Evolutionary conservation across 2,888 invertebrate genomes (phyloP), one percentile per base, ranked within the genome.

Genomic region (Scrobipalpa atriplicella): DNA sequence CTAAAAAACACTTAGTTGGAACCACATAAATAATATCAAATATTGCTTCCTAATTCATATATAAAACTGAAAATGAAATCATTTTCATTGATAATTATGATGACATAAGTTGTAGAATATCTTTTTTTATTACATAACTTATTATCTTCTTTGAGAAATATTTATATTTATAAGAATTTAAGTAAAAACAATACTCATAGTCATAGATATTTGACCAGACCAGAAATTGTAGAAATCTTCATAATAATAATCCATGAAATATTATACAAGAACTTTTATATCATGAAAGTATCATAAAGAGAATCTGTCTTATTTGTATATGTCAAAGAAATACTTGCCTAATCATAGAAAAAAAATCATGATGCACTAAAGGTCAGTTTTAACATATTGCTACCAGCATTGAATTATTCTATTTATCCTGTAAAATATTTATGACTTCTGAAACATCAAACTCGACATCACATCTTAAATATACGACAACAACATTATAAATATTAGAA

Each of bases 401-500:
- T 18, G 10, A 21, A 36, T 38, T 41, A 61, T 61, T 19, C 39
- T 41, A 41, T 19, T 38, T 39, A n/a, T 41, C 19, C 18, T 11
- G 16, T 41, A 38, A 38, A 6, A 58, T n/a, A 29, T 56, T 56
- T 13, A 29, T 36, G 63, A 60, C 43, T 64, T 64, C 10, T 19
- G 60, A 60, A 70, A 66, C 68, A 69, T 66, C 52, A 73, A 72
- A 68, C 66, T 71, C 71, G 72, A 72, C 71, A 72, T 74, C 73
- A 74, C 72, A 71, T 71, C 73, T 77, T 77, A 77, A 77, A 72
- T 68, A 76, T 77, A 78, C 70, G 73, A 73, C 69, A 73, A 73
- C 72, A 70, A 71, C 67, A 77, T 38, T 79, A 80, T 80, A 82
- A 83, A 83, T 80, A 83, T 84, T 86, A 82, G 78, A 82, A 80